Percentiles rank a stretch among this genome's conserved stretches.
Conservation (phyloP, 2,888 invertebrate genomes). For the Scaptomyza flava region DNA sequence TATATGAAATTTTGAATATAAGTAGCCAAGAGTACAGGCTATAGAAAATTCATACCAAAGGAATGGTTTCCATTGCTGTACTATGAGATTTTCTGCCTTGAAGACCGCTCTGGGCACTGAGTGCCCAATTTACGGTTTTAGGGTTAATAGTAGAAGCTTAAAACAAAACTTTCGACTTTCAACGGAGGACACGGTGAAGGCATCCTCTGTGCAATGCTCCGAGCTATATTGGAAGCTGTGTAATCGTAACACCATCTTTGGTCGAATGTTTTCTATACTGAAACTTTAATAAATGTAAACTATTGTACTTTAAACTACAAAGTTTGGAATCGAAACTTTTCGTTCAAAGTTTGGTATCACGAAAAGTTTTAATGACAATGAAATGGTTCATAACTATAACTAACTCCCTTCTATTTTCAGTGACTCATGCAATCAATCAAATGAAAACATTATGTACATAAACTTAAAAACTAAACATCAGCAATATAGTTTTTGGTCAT, state of each 20-base stretch:
- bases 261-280: background rate
- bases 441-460: background rate
- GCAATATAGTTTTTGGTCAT: conserved; percentile 41
- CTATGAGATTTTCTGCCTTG: too few species aligned
- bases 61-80: too few species aligned
- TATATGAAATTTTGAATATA: too few species aligned
- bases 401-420: background rate
- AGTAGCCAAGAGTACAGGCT: too few species aligned
- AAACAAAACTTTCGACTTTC: conserved; percentile 65
- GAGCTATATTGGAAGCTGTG: conserved; percentile 62
- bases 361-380: background rate
- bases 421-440: background rate
- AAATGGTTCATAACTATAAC: background rate
- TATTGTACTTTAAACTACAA: background rate
- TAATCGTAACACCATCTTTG: conserved; percentile 60
- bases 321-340: background rate
- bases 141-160: conserved; percentile 35
- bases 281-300: background rate
- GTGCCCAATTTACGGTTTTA: too few species aligned
- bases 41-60: too few species aligned
- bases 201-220: conserved; percentile 57
- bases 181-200: conserved; percentile 52
- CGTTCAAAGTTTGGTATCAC: background rate
- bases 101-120: too few species aligned
- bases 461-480: conserved; percentile 7